Percentiles rank a stretch among this genome's conserved stretches.
Evolutionary conservation across 2,113 vertebrate species (phyloP).

Genomic region (Gadus chalcogrammus): DNA sequence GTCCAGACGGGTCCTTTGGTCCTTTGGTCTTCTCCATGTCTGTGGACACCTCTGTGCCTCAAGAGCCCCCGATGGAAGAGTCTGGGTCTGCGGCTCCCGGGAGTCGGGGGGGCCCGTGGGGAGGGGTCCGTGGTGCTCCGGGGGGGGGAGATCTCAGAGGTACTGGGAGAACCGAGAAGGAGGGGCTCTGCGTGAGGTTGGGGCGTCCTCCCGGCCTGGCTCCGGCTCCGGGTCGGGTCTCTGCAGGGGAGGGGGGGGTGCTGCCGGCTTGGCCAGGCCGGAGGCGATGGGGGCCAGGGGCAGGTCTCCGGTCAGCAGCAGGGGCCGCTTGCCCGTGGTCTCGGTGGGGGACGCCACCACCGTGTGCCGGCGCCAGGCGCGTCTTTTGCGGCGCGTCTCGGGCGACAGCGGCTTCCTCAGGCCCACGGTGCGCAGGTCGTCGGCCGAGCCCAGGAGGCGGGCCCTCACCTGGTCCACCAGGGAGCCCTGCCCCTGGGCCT

Average conservation of each 20-base stretch:
- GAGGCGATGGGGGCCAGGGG: slow-evolving; percentile 31
- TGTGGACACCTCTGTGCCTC: not conserved
- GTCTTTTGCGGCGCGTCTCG: slow-evolving; percentile 83
- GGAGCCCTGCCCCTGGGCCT: slow-evolving; percentile 34
- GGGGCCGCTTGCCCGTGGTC: slow-evolving; percentile 41
- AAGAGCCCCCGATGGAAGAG: not conserved
- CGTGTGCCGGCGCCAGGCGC: slow-evolving; percentile 89
- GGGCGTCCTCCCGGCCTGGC: slow-evolving; percentile 25
- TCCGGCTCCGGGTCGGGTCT: slow-evolving; percentile 25
- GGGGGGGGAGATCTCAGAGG: slow-evolving; percentile 45
- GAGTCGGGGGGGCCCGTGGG: not conserved
- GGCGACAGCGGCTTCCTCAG: slow-evolving; percentile 84
- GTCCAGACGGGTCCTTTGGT: slow-evolving; percentile 14
- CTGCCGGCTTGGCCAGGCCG: slow-evolving; percentile 53
- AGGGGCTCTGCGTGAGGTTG: slow-evolving; percentile 48
- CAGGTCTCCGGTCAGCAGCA: slow-evolving; percentile 25
- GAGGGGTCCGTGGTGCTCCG: not conserved
- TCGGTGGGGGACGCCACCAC: slow-evolving; percentile 80
- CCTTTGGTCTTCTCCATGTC: not conserved
- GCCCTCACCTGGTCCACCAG: slow-evolving; percentile 82
- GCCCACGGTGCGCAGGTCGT: slow-evolving; percentile 80
- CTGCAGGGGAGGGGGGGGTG: not conserved
- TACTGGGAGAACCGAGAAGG: slow-evolving; percentile 79
- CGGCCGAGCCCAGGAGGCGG: slow-evolving; percentile 78
- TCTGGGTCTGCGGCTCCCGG: not conserved